Evolutionary conservation across 2,797 vertebrate genomes (phyloP).

Genomic region (Mus caroli): DNA sequence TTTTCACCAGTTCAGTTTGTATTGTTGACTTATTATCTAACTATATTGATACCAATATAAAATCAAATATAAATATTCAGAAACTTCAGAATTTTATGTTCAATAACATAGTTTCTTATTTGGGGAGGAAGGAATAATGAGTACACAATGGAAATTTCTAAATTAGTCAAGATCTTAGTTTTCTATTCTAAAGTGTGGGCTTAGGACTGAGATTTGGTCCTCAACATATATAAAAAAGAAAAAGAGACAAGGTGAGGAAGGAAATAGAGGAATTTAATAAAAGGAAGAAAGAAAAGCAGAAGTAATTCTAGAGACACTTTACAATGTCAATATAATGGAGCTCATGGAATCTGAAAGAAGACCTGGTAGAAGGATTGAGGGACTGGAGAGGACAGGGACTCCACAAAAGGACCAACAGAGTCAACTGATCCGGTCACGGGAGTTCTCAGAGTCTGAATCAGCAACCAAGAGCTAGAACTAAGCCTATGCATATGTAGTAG

Average conservation of each 20-base stretch:
- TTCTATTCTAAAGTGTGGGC: constrained; percentile 17
- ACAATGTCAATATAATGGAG: constrained; percentile 2
- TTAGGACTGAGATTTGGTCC: not conserved
- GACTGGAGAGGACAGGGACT: not conserved
- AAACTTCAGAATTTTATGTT: not conserved
- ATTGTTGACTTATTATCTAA: not conserved
- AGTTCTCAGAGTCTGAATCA: not conserved
- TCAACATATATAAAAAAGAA: not conserved
- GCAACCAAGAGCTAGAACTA: not conserved
- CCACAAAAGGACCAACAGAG: not conserved
- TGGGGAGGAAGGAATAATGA: not conserved
- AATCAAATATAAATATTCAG: not conserved
- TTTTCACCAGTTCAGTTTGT: not conserved
- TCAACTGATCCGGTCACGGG: not conserved
- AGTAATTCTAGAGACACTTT: constrained; percentile 4
- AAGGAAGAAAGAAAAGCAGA: not conserved
- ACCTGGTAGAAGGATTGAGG: not conserved
- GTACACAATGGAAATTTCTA: not conserved
- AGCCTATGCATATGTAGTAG: not conserved
- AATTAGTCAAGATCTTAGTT: constrained; percentile 34
- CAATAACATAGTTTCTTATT: not conserved
- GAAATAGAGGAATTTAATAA: not conserved
- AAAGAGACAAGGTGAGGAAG: not conserved
- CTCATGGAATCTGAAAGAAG: not conserved
- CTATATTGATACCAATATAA: not conserved